phyloP scores from a whole-genome alignment of 2,888 invertebrate species.

The Lasioglossum villosulum region DNA sequence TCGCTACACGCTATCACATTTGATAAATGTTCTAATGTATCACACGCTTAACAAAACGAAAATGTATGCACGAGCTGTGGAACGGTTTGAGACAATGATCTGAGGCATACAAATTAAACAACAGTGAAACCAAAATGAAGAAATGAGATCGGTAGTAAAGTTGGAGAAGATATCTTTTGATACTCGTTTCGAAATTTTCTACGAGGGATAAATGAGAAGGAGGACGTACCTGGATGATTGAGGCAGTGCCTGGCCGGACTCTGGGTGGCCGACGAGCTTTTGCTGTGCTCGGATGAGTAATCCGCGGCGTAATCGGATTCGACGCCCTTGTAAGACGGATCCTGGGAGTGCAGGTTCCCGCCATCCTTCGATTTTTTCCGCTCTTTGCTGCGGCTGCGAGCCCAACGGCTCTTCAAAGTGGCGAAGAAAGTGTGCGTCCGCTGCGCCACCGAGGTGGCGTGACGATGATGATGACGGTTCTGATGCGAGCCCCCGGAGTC shows the following conservation, averaged over 20 bases:
- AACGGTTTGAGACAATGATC: too few relatives aligned
- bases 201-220: too few relatives aligned
- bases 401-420: slow-evolving; percentile 93
- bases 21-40: too few relatives aligned
- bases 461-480: slow-evolving; percentile 83
- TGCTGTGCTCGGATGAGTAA: slow-evolving; percentile 91
- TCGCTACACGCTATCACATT: too few relatives aligned
- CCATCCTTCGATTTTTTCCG: slow-evolving; percentile 88
- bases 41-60: too few relatives aligned
- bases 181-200: not conserved
- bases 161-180: not conserved
- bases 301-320: slow-evolving; percentile 91
- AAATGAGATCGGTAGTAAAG: not conserved
- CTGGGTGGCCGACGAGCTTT: slow-evolving; percentile 89
- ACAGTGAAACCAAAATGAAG: not conserved
- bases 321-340: slow-evolving; percentile 83
- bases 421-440: slow-evolving; percentile 93
- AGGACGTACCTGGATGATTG: slow-evolving; percentile 85
- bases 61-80: too few relatives aligned
- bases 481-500: slow-evolving; percentile 70
- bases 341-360: slow-evolving; percentile 81
- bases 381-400: slow-evolving; percentile 90
- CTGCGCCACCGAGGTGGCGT: slow-evolving; percentile 91
- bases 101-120: too few relatives aligned
- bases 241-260: slow-evolving; percentile 90